Evolutionary conservation across 2,888 invertebrate species (phyloP).

Genomic region (Microctonus hyperodae): DNA sequence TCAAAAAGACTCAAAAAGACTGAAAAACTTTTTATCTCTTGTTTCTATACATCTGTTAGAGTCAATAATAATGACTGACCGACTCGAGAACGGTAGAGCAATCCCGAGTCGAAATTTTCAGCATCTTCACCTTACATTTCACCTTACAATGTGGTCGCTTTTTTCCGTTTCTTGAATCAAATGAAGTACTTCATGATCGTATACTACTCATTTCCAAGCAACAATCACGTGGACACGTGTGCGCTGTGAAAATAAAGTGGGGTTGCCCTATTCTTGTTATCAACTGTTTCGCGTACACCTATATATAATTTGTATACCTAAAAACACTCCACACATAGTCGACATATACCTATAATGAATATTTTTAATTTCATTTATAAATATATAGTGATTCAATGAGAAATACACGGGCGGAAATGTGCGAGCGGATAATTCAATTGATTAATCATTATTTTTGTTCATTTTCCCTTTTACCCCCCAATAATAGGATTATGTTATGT

Average conservation of each 20-base stretch:
- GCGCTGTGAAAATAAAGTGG: constrained; percentile 24
- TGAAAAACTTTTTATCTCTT: too few relatives aligned
- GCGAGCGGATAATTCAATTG: neutral
- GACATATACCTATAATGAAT: constrained; percentile 1
- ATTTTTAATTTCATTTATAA: constrained; percentile 13
- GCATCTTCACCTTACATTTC: too few relatives aligned
- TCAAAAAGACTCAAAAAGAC: too few relatives aligned
- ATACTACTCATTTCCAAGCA: too few relatives aligned
- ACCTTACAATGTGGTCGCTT: too few relatives aligned
- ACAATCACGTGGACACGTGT: constrained; percentile 42
- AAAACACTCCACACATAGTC: constrained; percentile 7
- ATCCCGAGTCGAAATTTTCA: too few relatives aligned
- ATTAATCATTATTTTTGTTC: constrained; percentile 4
- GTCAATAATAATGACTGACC: constrained; percentile 57
- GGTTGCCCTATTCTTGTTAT: constrained; percentile 30
- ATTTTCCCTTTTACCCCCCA: constrained; percentile 13
- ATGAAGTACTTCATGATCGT: constrained; percentile 60
- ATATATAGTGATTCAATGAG: neutral
- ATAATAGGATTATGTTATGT: neutral
- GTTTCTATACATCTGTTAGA: constrained; percentile 21
- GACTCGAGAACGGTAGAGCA: constrained; percentile 52
- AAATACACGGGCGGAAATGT: neutral
- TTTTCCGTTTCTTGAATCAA: too few relatives aligned
- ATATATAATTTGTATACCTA: neutral
- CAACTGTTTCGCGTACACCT: constrained; percentile 30